Conservation (phyloP, 2,888 invertebrate genomes). For the Hyposoter dolosus region DNA sequence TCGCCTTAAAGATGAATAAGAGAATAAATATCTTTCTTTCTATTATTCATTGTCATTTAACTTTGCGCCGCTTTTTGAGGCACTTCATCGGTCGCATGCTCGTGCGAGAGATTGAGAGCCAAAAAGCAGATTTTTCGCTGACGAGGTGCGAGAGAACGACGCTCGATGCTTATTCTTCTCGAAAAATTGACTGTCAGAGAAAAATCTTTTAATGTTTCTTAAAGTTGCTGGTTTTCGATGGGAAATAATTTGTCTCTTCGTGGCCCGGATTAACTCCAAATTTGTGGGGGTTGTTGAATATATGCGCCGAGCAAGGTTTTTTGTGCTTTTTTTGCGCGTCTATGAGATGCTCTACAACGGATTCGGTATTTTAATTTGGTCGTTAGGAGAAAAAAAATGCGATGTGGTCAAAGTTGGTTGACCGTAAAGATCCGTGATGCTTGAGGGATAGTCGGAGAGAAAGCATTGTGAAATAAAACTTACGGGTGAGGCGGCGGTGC, state of each 20-base stretch:
- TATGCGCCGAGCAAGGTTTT: background rate
- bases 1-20: background rate
- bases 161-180: too few relatives aligned
- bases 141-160: too few relatives aligned
- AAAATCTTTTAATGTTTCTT: background rate
- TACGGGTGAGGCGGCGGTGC: slow-evolving; percentile 84
- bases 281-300: background rate
- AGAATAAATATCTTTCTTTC: background rate
- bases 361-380: background rate
- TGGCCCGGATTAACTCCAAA: background rate
- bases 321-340: background rate
- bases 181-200: too few relatives aligned
- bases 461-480: slow-evolving; percentile 70
- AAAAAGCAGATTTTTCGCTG: too few relatives aligned
- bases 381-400: too few relatives aligned
- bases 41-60: background rate
- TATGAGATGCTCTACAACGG: background rate
- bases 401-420: background rate
- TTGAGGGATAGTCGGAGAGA: background rate
- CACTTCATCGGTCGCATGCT: too few relatives aligned
- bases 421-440: background rate
- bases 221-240: too few relatives aligned
- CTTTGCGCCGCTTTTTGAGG: background rate
- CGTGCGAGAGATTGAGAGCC: too few relatives aligned
- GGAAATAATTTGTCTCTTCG: background rate